Base-by-base conservation (phyloP, 2,888 invertebrate species). In the Cheilosia grossa region DNA sequence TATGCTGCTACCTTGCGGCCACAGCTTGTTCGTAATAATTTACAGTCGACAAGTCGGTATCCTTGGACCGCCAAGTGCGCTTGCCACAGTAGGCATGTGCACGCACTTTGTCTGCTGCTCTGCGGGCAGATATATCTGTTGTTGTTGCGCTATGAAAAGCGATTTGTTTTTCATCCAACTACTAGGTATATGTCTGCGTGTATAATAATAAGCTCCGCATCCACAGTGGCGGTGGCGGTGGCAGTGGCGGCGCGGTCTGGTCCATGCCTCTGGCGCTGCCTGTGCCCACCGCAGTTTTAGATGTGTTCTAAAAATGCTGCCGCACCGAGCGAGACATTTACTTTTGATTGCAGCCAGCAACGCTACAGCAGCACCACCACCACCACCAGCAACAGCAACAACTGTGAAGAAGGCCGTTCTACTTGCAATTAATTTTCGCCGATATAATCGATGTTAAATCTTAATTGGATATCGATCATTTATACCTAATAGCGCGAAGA, bases 21-120 rank as follows among this genome's bases (percentile, higher is more conserved):
- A 88, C 88, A 73, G 89, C 90, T 90, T 90, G 90, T 90, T 90
- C 89, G 89, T 89, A 89, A 91, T 91, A 91, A 91, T 91, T 91
- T 91, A 91, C 89, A 90, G 87, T 88, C 88, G 88, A 88, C 88
- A 86, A 86, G 87, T 87, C 82, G 87, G 88, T 83, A 88, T 87
- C 79, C 87, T 87, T 87, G 87, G 80, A 78, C 82, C 77, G 81
- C 70, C 85, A 59, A 69, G 79, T 77, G 77, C 42, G 77, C 42
- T 75, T 44, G 64, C 49, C 61, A 40, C 80, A 75, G 80, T 75
- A 59, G 79, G 83, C 79, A 74, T 70, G 70, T 44, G 72, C 85
- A 86, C 86, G 86, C 82, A 86, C 78, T 86, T 73, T 24, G 64
- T 69, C 67, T 80, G 63, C 86, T 72, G 63, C 86, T 72, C 82